Conservation (phyloP, 2,113 vertebrate species). For the Oceanodroma tethys region DNA sequence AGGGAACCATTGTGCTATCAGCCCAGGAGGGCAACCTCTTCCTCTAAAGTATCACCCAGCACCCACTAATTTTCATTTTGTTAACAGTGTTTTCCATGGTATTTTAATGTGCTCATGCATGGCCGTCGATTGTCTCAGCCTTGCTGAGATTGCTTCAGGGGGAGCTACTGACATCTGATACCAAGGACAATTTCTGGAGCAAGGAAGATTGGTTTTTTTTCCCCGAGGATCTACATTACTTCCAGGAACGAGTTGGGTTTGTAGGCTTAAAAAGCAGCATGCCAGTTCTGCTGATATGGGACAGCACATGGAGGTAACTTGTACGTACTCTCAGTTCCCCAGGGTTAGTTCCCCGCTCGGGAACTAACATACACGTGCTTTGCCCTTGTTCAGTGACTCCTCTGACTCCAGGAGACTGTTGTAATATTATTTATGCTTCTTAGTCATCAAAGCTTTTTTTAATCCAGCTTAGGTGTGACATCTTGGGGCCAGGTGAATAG, state of each 20-base stretch:
- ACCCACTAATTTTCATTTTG: neutral
- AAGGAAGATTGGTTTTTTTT: conserved; percentile 17
- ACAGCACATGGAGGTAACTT: neutral
- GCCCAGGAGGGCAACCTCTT: neutral
- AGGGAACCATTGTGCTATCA: neutral
- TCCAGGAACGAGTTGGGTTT: neutral
- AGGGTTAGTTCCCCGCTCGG: neutral
- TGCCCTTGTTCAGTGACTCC: conserved; percentile 12
- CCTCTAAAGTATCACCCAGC: neutral
- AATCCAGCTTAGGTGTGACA: conserved; percentile 34
- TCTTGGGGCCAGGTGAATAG: conserved; percentile 5
- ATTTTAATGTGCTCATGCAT: neutral
- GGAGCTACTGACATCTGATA: conserved; percentile 46
- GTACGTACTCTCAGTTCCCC: neutral
- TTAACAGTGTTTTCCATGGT: neutral
- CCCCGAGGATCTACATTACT: neutral
- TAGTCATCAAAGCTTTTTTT: neutral
- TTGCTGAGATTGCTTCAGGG: conserved; percentile 38
- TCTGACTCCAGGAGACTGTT: neutral
- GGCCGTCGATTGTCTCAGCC: neutral
- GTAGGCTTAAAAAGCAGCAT: conserved; percentile 1
- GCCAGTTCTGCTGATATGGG: neutral
- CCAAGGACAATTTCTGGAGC: conserved; percentile 64
- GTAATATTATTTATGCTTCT: conserved; percentile 41
- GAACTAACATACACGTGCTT: neutral